Evolutionary conservation across 2,888 invertebrate species (phyloP), one percentile per base, ranked within the genome.

Genomic region (Melipona bicolor): DNA sequence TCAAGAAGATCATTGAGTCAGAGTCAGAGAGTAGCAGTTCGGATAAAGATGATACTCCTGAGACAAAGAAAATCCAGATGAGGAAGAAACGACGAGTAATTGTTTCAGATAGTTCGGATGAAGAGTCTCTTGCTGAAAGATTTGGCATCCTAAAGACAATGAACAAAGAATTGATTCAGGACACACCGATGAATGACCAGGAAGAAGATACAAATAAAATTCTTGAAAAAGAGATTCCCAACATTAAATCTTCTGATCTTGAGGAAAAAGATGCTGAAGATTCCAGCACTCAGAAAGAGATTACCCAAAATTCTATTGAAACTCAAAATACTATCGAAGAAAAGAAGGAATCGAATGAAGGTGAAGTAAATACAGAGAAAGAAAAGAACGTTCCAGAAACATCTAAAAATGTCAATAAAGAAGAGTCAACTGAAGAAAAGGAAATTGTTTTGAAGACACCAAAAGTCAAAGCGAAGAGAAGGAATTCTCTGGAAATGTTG

Each of bases 401-500:
- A 19, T 2, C 52, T 19, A 77, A 65, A 43, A 49, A 77, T 1
- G 19, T 21, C 0, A 2, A 50, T 27, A 81, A 73, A 19, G 82
- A 67, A 17, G 79, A 79, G 15, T 36, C 13, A 0, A 6, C 13
- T 17, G 89, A 90, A 49, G 83, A 77, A 19, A 83, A 88, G 71
- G 89, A 86, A 21, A 80, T 83, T 32, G 59, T 56, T 24, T 72
- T 78, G 19, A 86, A 84, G 65, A 79, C 21, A 43, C 85, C 85
- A 2, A 88, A 88, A 49, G 50, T n/a, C 76, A 92, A 85, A 84
- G 77, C 81, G 70, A 90, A 91, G 52, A 90, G 94, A 56, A 90
- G 94, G 73, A 95, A 95, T 77, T 97, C 97, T 90, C 91, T 97
- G 70, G 95, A 96, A 89, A 95, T 95, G 92, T 94, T 97, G 3